Base-by-base conservation (phyloP, 2,888 invertebrate genomes). In the Lapara coniferarum region DNA sequence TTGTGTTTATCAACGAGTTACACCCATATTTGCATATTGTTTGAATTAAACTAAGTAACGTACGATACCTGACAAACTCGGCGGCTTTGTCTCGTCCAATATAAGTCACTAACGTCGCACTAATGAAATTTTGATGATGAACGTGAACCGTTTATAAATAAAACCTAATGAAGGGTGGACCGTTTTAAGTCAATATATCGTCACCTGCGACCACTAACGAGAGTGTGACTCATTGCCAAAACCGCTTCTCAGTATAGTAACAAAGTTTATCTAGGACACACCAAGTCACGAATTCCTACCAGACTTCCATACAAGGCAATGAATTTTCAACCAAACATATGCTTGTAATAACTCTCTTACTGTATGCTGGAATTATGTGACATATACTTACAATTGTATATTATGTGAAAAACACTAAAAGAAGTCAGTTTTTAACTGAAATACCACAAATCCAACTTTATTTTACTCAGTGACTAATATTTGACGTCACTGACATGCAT, bases 291-390 rank as follows among this genome's bases (percentile, higher is more conserved):
- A 77, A 84, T 85, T 80, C 85, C 83, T 78, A 76, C 77, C 79
- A 73, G 77, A 80, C 81, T 88, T 81, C 92, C 92, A 69, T 90
- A 81, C 72, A 91, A 71, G 92, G 92, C 71, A 75, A 73, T 75
- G 78, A 73, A 78, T 86, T 89, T 89, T 74, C 73, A 78, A 76
- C 71, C 52, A 58, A 77, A 78, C 89, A 86, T 76, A 86, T 86
- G 88, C 70, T 77, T n/a, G 14, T 69, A 70, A 56, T 59, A 71
- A 57, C n/a, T 66, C 37, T 10, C 10, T 13, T 59, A 63, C 0
- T 46, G 37, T 10, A 8, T n/a, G 2, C 13, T 69, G 8, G 10
- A 59, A 51, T 16, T 10, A 63, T 46, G 58, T 0, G 30, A 71
- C 53, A 52, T 49, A 25, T 70, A 81, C 82, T 83, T 79, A 86